Percentiles rank a stretch among this genome's conserved stretches.
Conservation (phyloP, 2,888 invertebrate genomes). For the Chymomyza amoena region DNA sequence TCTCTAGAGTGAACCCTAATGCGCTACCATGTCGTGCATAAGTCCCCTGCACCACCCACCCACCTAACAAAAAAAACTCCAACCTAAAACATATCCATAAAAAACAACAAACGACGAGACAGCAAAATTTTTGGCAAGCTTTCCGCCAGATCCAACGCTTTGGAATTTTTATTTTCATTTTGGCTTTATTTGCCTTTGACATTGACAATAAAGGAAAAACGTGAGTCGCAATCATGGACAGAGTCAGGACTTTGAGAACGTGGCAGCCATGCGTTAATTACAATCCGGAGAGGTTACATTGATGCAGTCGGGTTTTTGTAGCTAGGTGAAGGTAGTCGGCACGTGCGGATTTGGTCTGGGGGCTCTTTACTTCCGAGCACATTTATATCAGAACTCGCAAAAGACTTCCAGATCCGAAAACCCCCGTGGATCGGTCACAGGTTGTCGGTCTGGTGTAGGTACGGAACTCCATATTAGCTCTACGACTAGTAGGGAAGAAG, state of each 20-base stretch:
- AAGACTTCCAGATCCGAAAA: no score
- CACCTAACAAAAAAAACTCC: no score
- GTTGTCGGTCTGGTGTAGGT: no score
- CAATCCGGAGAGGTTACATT: background rate
- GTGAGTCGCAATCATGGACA: conserved; percentile 12
- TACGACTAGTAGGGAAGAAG: no score
- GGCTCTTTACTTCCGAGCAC: no score
- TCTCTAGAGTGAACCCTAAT: conserved; percentile 9
- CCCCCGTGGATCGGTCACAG: no score
- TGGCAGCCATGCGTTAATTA: conserved; percentile 3
- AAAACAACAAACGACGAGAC: conserved; percentile 23
- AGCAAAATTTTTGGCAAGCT: background rate
- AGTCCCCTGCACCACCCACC: background rate
- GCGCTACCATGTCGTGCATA: background rate
- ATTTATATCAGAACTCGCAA: no score
- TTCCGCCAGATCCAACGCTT: background rate
- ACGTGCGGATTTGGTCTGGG: no score
- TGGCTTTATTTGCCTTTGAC: conserved; percentile 38
- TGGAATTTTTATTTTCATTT: conserved; percentile 37
- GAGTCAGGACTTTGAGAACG: background rate
- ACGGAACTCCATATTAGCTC: no score
- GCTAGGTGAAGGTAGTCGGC: no score
- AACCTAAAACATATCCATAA: conserved; percentile 20
- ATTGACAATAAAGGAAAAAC: conserved; percentile 59
- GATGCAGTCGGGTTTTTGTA: no score